Base-by-base conservation (phyloP, 2,888 invertebrate genomes). In the Drymonia ruficornis region DNA sequence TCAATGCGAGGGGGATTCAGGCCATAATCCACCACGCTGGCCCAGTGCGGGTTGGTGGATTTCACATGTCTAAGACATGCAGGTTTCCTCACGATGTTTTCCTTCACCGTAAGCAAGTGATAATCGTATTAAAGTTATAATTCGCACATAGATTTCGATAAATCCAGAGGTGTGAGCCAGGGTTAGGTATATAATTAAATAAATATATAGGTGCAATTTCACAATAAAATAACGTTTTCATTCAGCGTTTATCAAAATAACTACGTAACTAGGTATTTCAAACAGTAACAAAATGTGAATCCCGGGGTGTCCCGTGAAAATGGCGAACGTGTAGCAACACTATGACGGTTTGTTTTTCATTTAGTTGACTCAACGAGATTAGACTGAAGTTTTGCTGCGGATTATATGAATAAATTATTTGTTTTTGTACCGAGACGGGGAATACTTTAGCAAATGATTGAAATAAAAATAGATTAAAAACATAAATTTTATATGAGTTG, bases 351-450 rank as follows among this genome's bases (percentile, higher is more conserved):
- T 47, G 34, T 47, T 47, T 18, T 16, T 18, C 46, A 11, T 29
- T 29, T 29, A 15, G 29, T 15, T 28, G 29, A 47, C 16, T 47
- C 34, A 29, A 18, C 46, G 16, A 46, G 16, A 46, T 46, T 46
- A 15, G 11, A 31, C 15, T 46, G 12, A 18, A 42, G 42, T 44
- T 19, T 1, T 44, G 23, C 34, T 19, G 23, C 44, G 44, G 44
- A 44, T 44, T 50, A 23, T 28, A 13, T 45, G 15, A 43, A 38
- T 55, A 16, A 49, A 40, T 49, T 31, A 16, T 50, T 15, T 54
- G 23, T 28, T 18, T 49, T 36, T 36, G 36, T n/a, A 36, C n/a
- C 4, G 13, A 36, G n/a, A 40, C 40, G 40, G 9, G 40, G 9
- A 40, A 44, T 48, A 44, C 44, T 38, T 29, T 46, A 52, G 18